Percentiles rank a stretch among this genome's conserved stretches.
phyloP scores from a whole-genome alignment of 2,888 invertebrate species.

The Melanotus villosus region DNA sequence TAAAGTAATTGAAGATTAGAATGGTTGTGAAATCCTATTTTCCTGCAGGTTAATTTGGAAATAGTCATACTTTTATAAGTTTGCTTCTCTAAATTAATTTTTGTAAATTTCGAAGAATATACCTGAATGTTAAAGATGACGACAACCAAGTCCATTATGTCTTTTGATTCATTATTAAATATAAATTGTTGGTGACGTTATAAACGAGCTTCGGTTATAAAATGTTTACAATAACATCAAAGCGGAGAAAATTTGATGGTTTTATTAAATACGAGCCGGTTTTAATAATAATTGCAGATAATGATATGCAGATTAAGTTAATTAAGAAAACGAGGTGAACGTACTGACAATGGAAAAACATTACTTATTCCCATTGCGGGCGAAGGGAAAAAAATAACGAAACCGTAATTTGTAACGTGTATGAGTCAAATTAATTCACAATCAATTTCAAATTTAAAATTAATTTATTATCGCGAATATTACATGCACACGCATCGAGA shows the following conservation, averaged over 20 bases:
- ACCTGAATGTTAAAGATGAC: too few relatives aligned
- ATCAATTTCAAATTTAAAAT: slow-evolving; percentile 33
- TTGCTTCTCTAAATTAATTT: too few relatives aligned
- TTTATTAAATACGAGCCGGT: too few relatives aligned
- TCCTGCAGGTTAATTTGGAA: too few relatives aligned
- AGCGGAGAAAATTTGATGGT: background rate
- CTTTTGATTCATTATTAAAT: too few relatives aligned
- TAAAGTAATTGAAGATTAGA: too few relatives aligned
- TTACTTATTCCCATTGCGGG: background rate
- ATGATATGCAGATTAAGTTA: background rate
- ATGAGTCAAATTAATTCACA: slow-evolving; percentile 29
- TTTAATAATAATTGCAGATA: background rate
- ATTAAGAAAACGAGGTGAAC: background rate
- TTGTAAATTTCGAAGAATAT: too few relatives aligned
- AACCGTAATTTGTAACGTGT: slow-evolving; percentile 9
- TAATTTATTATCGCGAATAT: slow-evolving; percentile 26
- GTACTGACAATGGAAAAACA: slow-evolving; percentile 3
- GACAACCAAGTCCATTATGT: too few relatives aligned
- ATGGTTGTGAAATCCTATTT: too few relatives aligned
- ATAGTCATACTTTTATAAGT: too few relatives aligned
- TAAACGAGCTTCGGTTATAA: too few relatives aligned
- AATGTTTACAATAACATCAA: background rate
- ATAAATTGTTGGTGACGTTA: too few relatives aligned
- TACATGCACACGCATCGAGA: slow-evolving; percentile 23
- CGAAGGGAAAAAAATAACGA: background rate